These are phyloP conservation scores for Agriotes lineatus DNA, from an alignment of 2,888 invertebrate genomes.

Conservation along the genomic window DNA sequence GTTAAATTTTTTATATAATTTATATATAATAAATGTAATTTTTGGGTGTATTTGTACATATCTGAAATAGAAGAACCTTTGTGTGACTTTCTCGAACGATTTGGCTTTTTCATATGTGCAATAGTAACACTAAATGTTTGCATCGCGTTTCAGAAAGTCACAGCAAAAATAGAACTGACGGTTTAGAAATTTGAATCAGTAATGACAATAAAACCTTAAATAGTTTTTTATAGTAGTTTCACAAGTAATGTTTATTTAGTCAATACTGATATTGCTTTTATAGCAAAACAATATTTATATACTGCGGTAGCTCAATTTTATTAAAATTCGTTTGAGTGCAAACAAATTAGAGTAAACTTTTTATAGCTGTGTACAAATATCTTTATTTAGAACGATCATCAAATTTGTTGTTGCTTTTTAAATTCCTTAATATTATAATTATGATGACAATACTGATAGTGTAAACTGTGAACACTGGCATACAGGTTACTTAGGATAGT, in stretches of 20 bases:
- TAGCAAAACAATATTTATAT: not conserved
- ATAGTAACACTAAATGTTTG: constrained; percentile 27
- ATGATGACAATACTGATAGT: constrained; percentile 59
- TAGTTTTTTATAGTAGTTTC: constrained; percentile 30
- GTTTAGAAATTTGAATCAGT: constrained; percentile 44
- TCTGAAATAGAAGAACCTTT: constrained; percentile 39
- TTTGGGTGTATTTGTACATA: constrained; percentile 61
- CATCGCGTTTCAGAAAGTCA: constrained; percentile 32
- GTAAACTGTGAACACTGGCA: constrained; percentile 57
- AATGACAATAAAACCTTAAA: constrained; percentile 48
- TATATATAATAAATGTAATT: constrained; percentile 61
- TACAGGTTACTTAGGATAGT: constrained; percentile 60
- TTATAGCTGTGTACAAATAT: constrained; percentile 19
- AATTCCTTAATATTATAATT: constrained; percentile 43
- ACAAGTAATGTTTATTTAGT: constrained; percentile 16
- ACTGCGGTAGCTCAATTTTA: constrained; percentile 33
- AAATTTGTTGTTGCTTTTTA: constrained; percentile 26
- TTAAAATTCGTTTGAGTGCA: constrained; percentile 3
- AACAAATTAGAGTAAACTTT: constrained; percentile 12
- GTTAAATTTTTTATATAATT: constrained; percentile 64
- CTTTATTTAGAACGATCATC: constrained; percentile 12
- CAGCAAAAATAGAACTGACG: constrained; percentile 29
- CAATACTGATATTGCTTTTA: constrained; percentile 20
- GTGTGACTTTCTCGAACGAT: constrained; percentile 39
- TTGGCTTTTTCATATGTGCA: constrained; percentile 34